phyloP scores from a whole-genome alignment of 2,797 vertebrate species.

The Eulemur mongoz region DNA sequence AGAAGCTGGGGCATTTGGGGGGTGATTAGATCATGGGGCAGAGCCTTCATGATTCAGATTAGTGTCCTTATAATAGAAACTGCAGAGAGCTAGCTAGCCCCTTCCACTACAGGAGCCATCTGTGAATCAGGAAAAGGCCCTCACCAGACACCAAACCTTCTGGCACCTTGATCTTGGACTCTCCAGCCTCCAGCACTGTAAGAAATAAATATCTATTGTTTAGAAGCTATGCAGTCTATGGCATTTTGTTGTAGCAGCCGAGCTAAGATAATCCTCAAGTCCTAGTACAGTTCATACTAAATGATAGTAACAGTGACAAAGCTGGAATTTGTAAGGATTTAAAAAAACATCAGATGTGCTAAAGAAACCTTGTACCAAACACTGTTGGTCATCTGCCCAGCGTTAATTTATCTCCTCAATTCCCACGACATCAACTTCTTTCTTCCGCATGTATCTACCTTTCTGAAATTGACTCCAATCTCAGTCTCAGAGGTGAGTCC shows the following conservation, averaged over 20 bases:
- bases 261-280: not conserved
- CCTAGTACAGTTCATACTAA: not conserved
- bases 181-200: not conserved
- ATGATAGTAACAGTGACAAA: not conserved
- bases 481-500: not conserved
- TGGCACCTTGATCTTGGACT: not conserved
- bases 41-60: not conserved
- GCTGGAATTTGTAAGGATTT: not conserved
- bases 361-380: not conserved
- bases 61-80: not conserved
- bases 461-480: constrained; percentile 2
- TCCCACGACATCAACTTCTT: not conserved
- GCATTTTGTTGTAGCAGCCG: not conserved
- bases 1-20: not conserved
- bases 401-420: not conserved
- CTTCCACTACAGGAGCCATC: not conserved
- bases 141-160: not conserved
- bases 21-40: too few species aligned
- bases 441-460: not conserved
- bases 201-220: not conserved
- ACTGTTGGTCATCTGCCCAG: not conserved
- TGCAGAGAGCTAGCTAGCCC: not conserved
- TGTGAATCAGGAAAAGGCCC: not conserved
- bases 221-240: not conserved
- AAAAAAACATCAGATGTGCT: not conserved